Evolutionary conservation across 2,113 vertebrate genomes (phyloP).

Genomic region (Podilymbus podiceps): DNA sequence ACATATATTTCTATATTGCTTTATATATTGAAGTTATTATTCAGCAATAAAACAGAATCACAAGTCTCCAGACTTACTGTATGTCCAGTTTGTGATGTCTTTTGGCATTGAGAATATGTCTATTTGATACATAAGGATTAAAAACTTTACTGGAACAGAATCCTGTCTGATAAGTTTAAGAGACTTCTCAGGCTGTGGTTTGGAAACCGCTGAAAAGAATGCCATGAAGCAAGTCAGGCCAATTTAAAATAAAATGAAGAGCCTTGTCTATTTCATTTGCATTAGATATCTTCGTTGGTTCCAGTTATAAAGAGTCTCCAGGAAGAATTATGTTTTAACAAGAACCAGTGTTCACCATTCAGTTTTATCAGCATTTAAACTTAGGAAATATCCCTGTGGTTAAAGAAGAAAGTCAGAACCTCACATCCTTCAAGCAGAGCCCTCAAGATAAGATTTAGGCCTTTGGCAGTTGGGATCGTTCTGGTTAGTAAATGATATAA

Average conservation of each 20-base stretch:
- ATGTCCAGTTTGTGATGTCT: not conserved
- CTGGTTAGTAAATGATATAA: not conserved
- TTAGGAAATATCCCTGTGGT: not conserved
- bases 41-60: not conserved
- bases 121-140: not conserved
- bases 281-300: not conserved
- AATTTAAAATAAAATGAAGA: constrained; percentile 17
- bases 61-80: not conserved
- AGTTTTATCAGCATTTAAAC: not conserved
- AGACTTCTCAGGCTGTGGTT: not conserved
- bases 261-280: not conserved
- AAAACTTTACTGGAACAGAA: not conserved
- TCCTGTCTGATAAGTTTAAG: not conserved
- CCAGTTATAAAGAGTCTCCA: not conserved
- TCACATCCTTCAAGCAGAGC: not conserved
- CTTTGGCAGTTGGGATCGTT: not conserved
- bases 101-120: not conserved
- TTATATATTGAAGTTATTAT: not conserved
- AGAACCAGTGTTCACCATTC: not conserved
- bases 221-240: not conserved
- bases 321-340: not conserved
- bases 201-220: constrained; percentile 15
- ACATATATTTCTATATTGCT: not conserved
- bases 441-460: not conserved
- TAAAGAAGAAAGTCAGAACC: constrained; percentile 22